These are phyloP conservation scores for Lipotes vexillifer DNA, from an alignment of 2,113 vertebrate genomes.

Conservation along the genomic window DNA sequence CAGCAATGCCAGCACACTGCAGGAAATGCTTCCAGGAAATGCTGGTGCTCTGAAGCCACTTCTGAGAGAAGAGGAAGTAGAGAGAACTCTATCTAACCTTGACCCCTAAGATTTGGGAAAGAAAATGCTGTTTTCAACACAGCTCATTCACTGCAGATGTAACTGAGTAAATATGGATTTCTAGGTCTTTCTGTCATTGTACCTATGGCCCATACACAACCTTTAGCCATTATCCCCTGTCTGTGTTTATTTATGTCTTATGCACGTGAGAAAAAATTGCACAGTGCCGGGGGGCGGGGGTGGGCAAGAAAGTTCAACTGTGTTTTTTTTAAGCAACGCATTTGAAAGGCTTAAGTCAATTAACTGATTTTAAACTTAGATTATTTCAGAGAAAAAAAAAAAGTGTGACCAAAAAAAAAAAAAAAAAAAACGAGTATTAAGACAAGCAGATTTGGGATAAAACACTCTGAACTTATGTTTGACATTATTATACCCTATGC, in stretches of 20 bases:
- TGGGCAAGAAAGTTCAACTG: not conserved
- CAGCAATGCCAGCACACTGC: fast-evolving
- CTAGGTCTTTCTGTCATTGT: not conserved
- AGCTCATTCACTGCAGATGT: not conserved
- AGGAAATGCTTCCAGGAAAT: not conserved
- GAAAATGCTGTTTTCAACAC: not conserved
- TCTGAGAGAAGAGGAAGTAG: not conserved
- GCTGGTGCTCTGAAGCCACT: too few species aligned
- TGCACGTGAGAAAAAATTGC: not conserved
- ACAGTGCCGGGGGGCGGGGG: fast-evolving
- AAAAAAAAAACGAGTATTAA: not conserved
- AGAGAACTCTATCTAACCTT: not conserved
- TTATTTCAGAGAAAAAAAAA: not conserved
- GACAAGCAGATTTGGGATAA: not conserved
- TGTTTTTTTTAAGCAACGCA: not conserved
- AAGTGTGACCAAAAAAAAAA: not conserved
- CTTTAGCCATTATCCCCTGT: not conserved
- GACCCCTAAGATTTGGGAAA: not conserved
- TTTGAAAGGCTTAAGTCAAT: not conserved
- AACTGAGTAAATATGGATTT: not conserved
- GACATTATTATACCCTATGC: not conserved
- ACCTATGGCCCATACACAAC: not conserved
- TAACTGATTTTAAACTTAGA: not conserved
- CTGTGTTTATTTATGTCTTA: not conserved
- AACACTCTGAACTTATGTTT: not conserved